phyloP scores from a whole-genome alignment of 2,113 vertebrate species.

The Cromileptes altivelis region DNA sequence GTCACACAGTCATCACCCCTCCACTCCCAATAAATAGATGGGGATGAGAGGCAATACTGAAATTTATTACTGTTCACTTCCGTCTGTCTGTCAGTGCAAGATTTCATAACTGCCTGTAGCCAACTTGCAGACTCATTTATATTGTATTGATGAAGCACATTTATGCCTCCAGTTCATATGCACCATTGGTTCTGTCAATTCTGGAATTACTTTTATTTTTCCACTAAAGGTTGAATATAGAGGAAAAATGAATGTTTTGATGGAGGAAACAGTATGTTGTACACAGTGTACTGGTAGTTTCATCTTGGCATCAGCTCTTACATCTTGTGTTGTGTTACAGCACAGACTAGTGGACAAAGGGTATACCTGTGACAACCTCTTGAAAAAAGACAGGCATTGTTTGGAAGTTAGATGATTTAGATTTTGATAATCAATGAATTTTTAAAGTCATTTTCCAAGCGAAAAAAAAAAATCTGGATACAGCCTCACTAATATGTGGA shows the following conservation, averaged over 20 bases:
- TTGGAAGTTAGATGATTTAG: background rate
- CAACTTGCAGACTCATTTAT: conserved; percentile 26
- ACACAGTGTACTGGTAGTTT: background rate
- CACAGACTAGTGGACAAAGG: conserved; percentile 83
- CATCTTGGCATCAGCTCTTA: background rate
- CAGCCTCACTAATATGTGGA: background rate
- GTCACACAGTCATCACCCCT: conserved; percentile 55
- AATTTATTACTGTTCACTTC: conserved; percentile 52
- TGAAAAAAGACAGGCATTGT: background rate
- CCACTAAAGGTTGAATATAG: background rate
- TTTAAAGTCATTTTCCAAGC: background rate
- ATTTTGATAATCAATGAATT: background rate
- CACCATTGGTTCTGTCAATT: background rate
- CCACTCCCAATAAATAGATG: conserved; percentile 59
- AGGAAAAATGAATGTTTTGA: background rate
- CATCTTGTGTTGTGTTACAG: conserved; percentile 70
- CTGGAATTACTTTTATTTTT: conserved; percentile 11
- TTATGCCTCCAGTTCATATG: background rate
- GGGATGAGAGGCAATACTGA: conserved; percentile 44
- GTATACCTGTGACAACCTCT: background rate
- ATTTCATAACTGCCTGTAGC: conserved; percentile 12
- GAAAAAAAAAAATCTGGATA: background rate
- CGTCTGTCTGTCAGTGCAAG: conserved; percentile 46
- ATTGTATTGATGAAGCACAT: conserved; percentile 36
- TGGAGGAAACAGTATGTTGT: background rate